A percentile compares a stretch with the other conserved stretches of the same genome.
Conservation (phyloP, 2,888 invertebrate species). For the Leucophenga montana region DNA sequence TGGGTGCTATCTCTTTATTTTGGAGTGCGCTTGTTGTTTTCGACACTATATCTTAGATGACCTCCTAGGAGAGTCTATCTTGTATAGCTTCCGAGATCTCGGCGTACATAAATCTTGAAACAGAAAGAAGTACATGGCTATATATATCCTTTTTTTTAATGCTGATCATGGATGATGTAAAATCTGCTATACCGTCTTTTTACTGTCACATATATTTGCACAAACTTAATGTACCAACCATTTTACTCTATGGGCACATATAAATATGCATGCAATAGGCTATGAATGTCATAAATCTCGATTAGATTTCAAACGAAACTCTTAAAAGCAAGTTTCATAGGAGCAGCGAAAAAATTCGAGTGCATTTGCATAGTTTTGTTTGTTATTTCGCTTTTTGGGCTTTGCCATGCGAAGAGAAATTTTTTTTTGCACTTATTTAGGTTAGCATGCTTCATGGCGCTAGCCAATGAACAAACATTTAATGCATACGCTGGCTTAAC, state of each 20-base stretch:
- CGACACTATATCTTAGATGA: too few relatives aligned
- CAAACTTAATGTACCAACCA: neutral
- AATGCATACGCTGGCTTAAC: conserved; percentile 14
- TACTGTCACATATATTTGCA: neutral
- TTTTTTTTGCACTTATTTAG: conserved; percentile 6
- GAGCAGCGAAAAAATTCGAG: neutral
- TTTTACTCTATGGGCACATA: neutral
- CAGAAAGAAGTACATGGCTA: too few relatives aligned
- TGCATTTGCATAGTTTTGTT: neutral
- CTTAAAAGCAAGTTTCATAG: neutral
- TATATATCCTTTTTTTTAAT: too few relatives aligned
- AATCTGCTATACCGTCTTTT: neutral
- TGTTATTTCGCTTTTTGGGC: neutral
- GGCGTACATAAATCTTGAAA: too few relatives aligned
- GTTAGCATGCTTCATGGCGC: conserved; percentile 18
- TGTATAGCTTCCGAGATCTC: too few relatives aligned
- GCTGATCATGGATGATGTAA: too few relatives aligned
- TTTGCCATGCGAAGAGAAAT: neutral
- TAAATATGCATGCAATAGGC: neutral
- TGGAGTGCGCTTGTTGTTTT: too few relatives aligned
- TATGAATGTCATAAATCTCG: conserved; percentile 58
- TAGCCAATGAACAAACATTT: conserved; percentile 6
- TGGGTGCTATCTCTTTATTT: too few relatives aligned
- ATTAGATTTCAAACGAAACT: conserved; percentile 64
- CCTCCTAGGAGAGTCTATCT: too few relatives aligned